Conservation (phyloP, 2,797 vertebrate genomes). For the Hydrolagus colliei region DNA sequence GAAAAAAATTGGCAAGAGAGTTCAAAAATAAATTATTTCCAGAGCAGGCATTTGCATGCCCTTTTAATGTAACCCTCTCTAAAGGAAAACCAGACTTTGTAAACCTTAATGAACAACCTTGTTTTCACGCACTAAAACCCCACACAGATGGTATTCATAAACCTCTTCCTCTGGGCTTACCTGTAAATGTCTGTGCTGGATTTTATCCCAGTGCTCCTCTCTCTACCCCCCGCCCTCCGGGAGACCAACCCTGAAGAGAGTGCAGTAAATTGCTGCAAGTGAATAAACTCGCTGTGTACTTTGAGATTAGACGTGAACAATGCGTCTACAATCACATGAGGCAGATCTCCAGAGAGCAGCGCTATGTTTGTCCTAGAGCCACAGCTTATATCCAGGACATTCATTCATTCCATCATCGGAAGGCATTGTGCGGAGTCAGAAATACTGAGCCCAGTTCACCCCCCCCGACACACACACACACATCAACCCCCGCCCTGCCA, state of each 20-base stretch:
- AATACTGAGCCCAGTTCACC: too few relatives aligned
- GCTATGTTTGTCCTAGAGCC: neutral
- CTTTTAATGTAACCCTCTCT: slow-evolving; percentile 20
- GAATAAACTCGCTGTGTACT: slow-evolving; percentile 18
- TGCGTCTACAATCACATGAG: slow-evolving; percentile 8
- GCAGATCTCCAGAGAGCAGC: neutral
- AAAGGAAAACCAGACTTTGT: slow-evolving; percentile 31
- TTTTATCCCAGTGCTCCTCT: slow-evolving; percentile 19
- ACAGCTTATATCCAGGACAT: neutral
- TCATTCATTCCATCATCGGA: too few relatives aligned
- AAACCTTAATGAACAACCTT: slow-evolving; percentile 30
- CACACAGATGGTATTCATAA: slow-evolving; percentile 25
- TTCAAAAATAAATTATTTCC: slow-evolving; percentile 26
- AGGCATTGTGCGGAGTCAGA: too few relatives aligned
- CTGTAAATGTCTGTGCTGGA: slow-evolving; percentile 29
- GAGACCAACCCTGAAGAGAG: slow-evolving; percentile 3
- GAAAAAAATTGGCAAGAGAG: neutral
- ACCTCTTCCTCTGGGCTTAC: slow-evolving; percentile 26
- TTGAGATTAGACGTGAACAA: slow-evolving; percentile 14
- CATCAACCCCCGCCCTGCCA: too few relatives aligned
- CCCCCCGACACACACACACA: too few relatives aligned
- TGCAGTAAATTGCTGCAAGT: slow-evolving; percentile 19
- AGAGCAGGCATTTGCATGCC: slow-evolving; percentile 17
- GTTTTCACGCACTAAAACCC: slow-evolving; percentile 31
- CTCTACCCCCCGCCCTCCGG: neutral